Percentiles rank a stretch among this genome's conserved stretches.
Conservation (phyloP, 2,797 vertebrate genomes). For the Clarias pachynema region DNA sequence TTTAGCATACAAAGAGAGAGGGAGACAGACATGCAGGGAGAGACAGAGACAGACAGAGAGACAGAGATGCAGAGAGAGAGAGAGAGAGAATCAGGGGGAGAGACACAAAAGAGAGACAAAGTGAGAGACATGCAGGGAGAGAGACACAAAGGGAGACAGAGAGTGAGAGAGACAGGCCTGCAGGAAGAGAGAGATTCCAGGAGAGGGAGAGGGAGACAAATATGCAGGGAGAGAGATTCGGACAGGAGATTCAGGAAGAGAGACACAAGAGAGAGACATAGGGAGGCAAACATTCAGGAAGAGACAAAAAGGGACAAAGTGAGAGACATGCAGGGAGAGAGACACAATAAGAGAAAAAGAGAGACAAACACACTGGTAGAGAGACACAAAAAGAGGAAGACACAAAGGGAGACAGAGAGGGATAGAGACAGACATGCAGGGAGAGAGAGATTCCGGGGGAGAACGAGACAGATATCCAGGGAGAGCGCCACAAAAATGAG, state of each 20-base stretch:
- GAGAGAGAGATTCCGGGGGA: too few species aligned
- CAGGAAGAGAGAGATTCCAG: too few species aligned
- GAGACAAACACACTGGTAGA: too few species aligned
- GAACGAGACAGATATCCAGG: neutral
- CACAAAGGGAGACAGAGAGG: neutral
- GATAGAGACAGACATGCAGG: neutral
- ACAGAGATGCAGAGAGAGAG: neutral
- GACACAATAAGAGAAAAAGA: too few species aligned
- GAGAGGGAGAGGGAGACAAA: too few species aligned
- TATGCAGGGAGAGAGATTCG: too few species aligned
- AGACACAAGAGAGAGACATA: too few species aligned
- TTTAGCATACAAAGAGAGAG: neutral
- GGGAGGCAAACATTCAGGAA: neutral
- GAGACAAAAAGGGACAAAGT: neutral
- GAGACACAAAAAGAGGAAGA: neutral
- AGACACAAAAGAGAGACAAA: neutral
- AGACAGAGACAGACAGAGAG: neutral
- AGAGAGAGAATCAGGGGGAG: too few species aligned
- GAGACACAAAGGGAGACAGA: too few species aligned
- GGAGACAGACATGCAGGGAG: too few species aligned
- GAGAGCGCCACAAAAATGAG: neutral
- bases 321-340: neutral
- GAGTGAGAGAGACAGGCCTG: too few species aligned
- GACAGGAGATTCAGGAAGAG: too few species aligned
- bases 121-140: neutral